These are phyloP conservation scores for Callipepla californica DNA, from an alignment of 2,113 vertebrate genomes.

Conservation along the genomic window DNA sequence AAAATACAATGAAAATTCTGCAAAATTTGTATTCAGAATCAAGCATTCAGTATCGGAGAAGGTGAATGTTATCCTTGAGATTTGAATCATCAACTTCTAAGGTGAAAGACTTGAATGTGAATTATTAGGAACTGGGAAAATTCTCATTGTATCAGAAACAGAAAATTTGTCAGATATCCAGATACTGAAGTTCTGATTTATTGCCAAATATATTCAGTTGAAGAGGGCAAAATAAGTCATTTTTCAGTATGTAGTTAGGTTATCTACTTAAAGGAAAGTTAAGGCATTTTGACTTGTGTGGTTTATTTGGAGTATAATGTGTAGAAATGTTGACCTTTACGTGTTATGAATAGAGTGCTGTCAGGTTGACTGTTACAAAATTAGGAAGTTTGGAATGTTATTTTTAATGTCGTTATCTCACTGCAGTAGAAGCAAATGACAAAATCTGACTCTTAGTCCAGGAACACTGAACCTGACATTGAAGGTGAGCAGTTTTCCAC, in stretches of 20 bases:
- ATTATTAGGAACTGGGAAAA: neutral
- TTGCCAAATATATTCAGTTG: neutral
- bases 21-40: neutral
- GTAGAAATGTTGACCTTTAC: neutral
- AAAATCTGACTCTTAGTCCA: neutral
- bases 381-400: neutral
- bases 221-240: neutral
- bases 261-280: neutral
- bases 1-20: neutral
- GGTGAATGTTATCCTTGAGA: neutral
- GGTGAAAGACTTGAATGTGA: neutral
- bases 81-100: neutral
- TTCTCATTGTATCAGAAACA: neutral
- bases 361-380: neutral
- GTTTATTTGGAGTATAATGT: neutral
- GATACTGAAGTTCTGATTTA: neutral
- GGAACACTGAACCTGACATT: neutral
- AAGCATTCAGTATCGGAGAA: neutral
- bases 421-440: neutral
- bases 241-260: neutral
- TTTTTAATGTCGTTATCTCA: neutral
- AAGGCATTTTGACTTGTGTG: neutral
- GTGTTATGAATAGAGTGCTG: neutral
- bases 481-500: neutral
- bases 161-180: neutral